Evolutionary conservation across 2,888 invertebrate species (phyloP).

Genomic region (Geotrupes spiniger): DNA sequence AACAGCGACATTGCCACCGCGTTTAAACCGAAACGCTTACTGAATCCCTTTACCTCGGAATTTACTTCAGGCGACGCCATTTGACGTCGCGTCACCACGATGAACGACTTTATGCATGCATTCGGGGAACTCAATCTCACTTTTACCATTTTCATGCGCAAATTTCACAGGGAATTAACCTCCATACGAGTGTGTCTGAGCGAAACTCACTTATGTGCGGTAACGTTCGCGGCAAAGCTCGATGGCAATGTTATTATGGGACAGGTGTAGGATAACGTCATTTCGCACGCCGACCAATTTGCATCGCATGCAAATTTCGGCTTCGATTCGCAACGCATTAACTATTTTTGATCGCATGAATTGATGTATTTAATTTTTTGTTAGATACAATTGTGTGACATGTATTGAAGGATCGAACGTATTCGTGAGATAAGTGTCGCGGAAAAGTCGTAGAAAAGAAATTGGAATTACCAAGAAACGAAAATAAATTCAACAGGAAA

Average conservation of each 20-base stretch:
- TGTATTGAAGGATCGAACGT: too few species aligned
- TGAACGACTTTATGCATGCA: background rate
- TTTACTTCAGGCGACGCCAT: too few species aligned
- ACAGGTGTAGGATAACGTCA: constrained; percentile 11
- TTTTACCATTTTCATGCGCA: constrained; percentile 9
- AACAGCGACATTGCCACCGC: too few species aligned
- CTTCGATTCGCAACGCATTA: background rate
- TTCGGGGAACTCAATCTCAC: constrained; percentile 4
- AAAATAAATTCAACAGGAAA: too few species aligned
- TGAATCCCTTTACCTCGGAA: too few species aligned
- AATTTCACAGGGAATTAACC: constrained; percentile 22
- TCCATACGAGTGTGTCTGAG: constrained; percentile 16
- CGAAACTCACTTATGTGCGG: constrained; percentile 12
- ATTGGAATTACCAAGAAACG: too few species aligned
- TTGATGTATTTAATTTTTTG: too few species aligned
- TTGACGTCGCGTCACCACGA: too few species aligned
- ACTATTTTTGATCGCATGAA: background rate
- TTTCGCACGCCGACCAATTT: constrained; percentile 6
- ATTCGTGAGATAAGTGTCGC: too few species aligned
- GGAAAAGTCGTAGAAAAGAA: too few species aligned
- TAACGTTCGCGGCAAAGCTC: constrained; percentile 1
- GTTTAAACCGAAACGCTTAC: too few species aligned
- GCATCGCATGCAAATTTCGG: constrained; percentile 2
- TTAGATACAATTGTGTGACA: too few species aligned
- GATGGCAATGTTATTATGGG: constrained; percentile 9